Conservation (phyloP, 2,888 invertebrate species). For the Lacanobia wlatinum region DNA sequence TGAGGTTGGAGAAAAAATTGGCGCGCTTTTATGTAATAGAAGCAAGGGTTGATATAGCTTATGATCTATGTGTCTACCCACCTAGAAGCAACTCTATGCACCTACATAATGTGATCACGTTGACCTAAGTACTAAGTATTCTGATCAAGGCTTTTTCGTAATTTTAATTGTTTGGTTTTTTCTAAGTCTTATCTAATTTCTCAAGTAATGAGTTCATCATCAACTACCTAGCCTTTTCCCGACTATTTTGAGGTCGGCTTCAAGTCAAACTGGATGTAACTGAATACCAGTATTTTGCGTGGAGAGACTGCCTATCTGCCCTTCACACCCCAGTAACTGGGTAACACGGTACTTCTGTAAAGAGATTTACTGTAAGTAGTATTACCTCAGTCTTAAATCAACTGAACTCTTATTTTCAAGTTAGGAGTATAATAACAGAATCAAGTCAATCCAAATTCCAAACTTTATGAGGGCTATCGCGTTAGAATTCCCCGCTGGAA, state of each 20-base stretch:
- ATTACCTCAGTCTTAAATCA: background rate
- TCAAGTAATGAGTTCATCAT: too few relatives aligned
- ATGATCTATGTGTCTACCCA: background rate
- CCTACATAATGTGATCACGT: background rate
- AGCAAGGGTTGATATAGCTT: slow-evolving; percentile 9
- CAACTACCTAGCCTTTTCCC: too few relatives aligned
- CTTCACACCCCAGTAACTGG: too few relatives aligned
- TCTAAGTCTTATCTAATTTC: too few relatives aligned
- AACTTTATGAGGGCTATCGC: too few relatives aligned
- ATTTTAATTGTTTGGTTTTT: background rate
- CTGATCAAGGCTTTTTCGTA: background rate
- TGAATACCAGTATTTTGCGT: too few relatives aligned
- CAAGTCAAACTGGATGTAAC: too few relatives aligned
- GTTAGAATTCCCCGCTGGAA: too few relatives aligned
- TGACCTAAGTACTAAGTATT: background rate
- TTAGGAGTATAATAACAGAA: background rate
- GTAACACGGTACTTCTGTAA: too few relatives aligned
- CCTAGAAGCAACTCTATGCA: background rate
- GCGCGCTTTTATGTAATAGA: slow-evolving; percentile 46
- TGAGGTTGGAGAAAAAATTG: slow-evolving; percentile 74
- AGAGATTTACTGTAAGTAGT: too few relatives aligned
- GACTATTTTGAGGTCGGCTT: too few relatives aligned
- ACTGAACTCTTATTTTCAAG: background rate
- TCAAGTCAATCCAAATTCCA: background rate
- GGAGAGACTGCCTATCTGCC: too few relatives aligned